Percentiles rank a stretch among this genome's conserved stretches.
phyloP scores from a whole-genome alignment of 2,113 vertebrate species.

The Heterocephalus glaber region DNA sequence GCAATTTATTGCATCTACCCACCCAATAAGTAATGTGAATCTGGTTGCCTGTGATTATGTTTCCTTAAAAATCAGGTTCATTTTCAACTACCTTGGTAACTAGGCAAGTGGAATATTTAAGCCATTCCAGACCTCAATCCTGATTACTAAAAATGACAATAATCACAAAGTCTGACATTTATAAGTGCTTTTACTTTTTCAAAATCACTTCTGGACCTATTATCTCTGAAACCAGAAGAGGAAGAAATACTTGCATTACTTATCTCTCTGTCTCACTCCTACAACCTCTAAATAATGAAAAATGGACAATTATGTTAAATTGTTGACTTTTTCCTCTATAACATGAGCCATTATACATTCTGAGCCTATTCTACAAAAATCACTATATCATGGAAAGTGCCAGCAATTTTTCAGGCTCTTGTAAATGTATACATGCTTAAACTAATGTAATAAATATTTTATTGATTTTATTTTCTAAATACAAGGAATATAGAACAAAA shows the following conservation, averaged over 20 bases:
- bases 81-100: constrained; percentile 65
- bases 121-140: constrained; percentile 52
- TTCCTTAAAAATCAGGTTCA: constrained; percentile 62
- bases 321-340: constrained; percentile 67
- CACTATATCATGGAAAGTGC: constrained; percentile 43
- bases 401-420: constrained; percentile 51
- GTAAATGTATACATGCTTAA: constrained; percentile 47
- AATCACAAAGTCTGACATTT: constrained; percentile 71
- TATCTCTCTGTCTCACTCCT: constrained; percentile 56
- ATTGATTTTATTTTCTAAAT: constrained; percentile 63
- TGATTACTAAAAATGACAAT: constrained; percentile 75
- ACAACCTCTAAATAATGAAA: constrained; percentile 70
- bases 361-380: constrained; percentile 63
- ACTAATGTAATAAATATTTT: neutral
- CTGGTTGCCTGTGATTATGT: constrained; percentile 43
- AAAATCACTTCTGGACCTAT: constrained; percentile 62
- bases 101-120: constrained; percentile 70
- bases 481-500: constrained; percentile 56
- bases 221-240: constrained; percentile 66
- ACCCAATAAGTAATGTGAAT: constrained; percentile 52
- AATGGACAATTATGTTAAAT: constrained; percentile 77
- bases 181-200: constrained; percentile 63
- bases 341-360: constrained; percentile 63
- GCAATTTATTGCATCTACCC: constrained; percentile 47
- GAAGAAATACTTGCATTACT: constrained; percentile 39